These are phyloP conservation scores for Amphiura filiformis DNA, from an alignment of 35 echinoderm and acorn worm genomes.

Conservation along the genomic window DNA sequence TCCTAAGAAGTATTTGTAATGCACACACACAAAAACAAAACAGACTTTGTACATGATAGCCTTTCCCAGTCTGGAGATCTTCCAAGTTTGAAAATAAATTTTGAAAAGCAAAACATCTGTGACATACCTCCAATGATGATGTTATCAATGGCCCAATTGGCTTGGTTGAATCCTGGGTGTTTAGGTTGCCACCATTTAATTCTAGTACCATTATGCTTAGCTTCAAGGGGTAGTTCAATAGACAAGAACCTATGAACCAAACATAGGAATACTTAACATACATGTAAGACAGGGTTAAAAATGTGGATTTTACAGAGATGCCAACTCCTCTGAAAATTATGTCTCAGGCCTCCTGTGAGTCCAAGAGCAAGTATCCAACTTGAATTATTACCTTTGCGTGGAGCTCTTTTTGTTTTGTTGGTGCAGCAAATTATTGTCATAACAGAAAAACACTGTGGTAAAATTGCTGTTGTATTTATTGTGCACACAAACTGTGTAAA, in stretches of 20 bases:
- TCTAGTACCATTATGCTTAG: slow-evolving; percentile 65
- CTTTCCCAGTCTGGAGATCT: no score
- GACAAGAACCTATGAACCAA: slow-evolving; percentile 72
- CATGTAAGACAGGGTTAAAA: neutral
- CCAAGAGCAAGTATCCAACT: neutral
- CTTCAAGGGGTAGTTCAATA: slow-evolving; percentile 44
- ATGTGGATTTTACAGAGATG: neutral
- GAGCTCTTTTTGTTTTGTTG: no score
- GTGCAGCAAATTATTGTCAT: no score
- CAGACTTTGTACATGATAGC: no score
- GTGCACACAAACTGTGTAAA: no score
- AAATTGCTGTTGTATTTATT: no score
- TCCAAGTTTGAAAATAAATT: no score
- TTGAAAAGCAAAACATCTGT: no score
- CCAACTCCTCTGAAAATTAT: no score
- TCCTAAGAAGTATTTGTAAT: no score
- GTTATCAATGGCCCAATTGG: slow-evolving; percentile 91
- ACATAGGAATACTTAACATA: slow-evolving; percentile 5
- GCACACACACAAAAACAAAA: no score
- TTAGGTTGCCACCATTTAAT: slow-evolving; percentile 85
- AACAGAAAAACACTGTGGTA: no score
- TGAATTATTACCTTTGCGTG: neutral
- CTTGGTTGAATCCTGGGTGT: slow-evolving; percentile 64
- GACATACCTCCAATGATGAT: slow-evolving; percentile 65
- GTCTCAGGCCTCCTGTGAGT: neutral